Evolutionary conservation across 2,113 vertebrate species (phyloP).

Genomic region (Murina feae): DNA sequence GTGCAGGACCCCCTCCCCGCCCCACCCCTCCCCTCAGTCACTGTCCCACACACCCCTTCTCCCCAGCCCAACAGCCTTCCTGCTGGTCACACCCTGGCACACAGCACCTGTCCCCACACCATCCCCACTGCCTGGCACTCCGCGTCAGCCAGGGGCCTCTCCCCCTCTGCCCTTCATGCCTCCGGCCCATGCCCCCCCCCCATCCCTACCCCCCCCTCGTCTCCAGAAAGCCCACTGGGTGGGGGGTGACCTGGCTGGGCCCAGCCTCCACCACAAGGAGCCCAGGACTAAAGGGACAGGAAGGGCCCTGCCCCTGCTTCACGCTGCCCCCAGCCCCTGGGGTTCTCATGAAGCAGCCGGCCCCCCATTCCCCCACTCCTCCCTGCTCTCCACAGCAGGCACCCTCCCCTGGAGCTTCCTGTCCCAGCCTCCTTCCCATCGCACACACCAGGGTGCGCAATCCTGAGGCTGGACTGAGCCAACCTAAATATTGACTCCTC

Average conservation of each 20-base stretch:
- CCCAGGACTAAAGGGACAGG: background rate
- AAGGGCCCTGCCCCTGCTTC: no score
- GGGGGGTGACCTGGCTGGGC: no score
- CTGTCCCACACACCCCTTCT: no score
- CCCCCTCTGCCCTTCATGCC: no score
- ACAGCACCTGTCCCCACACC: no score
- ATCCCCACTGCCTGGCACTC: no score
- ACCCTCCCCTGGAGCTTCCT: background rate
- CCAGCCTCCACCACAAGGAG: background rate
- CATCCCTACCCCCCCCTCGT: no score
- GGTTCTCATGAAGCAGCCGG: background rate
- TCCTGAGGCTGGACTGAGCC: slow-evolving; percentile 36
- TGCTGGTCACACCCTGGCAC: no score
- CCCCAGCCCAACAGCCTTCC: no score
- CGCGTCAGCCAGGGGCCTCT: no score
- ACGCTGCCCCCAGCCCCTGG: background rate
- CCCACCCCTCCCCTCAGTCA: no score
- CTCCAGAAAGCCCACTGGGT: background rate
- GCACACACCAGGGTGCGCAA: background rate
- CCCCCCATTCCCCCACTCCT: rapidly evolving
- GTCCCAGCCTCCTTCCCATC: slow-evolving; percentile 2
- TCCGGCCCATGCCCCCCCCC: no score
- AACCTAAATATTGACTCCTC: slow-evolving; percentile 68
- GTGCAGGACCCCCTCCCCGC: background rate
- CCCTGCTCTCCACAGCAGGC: background rate